phyloP scores from a whole-genome alignment of 2,113 vertebrate species.

The Fukomys damarensis region DNA sequence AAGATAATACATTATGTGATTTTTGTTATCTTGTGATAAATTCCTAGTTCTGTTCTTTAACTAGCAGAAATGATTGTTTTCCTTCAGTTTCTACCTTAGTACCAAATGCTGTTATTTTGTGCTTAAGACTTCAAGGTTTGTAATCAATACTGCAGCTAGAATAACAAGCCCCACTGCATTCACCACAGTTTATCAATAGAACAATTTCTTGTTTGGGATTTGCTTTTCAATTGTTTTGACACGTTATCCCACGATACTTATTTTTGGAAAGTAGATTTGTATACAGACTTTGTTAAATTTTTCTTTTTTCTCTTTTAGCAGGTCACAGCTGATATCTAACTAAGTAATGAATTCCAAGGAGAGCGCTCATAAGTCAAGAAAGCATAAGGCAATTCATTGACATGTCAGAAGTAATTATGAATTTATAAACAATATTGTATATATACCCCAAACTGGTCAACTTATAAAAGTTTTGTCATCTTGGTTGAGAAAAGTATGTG shows the following conservation, averaged over 20 bases:
- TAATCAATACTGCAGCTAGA: not conserved
- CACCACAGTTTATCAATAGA: not conserved
- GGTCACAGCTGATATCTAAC: conserved; percentile 13
- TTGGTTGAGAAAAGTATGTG: not conserved
- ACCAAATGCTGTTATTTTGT: not conserved
- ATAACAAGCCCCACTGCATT: not conserved
- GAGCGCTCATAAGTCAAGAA: not conserved
- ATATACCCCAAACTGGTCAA: not conserved
- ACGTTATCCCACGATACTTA: not conserved
- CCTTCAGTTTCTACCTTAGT: not conserved
- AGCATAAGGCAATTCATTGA: not conserved
- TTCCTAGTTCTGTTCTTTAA: not conserved
- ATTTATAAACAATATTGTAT: not conserved
- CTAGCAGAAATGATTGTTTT: not conserved
- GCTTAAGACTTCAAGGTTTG: not conserved
- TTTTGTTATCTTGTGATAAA: not conserved
- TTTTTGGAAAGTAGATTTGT: not conserved
- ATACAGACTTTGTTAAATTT: not conserved
- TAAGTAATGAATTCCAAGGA: not conserved
- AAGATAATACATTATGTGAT: not conserved
- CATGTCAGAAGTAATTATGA: not conserved
- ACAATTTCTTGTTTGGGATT: not conserved
- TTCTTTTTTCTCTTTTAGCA: not conserved
- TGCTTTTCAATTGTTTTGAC: not conserved
- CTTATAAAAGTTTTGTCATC: not conserved